Percentiles rank a stretch among this genome's conserved stretches.
Conservation (phyloP, 2,113 vertebrate genomes). For the Alexandromys fortis region DNA sequence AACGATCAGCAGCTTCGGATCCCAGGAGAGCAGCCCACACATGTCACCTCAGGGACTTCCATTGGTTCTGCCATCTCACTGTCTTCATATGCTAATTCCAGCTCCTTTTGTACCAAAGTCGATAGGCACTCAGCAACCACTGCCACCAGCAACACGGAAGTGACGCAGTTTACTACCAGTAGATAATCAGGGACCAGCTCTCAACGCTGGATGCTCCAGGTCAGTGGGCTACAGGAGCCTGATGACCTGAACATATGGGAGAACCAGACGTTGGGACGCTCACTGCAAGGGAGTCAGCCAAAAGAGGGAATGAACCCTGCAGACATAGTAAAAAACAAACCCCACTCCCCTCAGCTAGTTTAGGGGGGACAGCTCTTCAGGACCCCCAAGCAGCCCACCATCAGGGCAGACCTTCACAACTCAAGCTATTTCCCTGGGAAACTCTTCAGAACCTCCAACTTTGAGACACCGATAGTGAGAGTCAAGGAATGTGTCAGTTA, state of each 20-base stretch:
- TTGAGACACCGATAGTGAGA: slow-evolving; percentile 91
- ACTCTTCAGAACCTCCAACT: slow-evolving; percentile 96
- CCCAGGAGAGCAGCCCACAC: slow-evolving; percentile 86
- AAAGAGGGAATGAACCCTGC: slow-evolving; percentile 88
- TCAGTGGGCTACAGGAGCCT: slow-evolving; percentile 81
- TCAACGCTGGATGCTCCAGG: slow-evolving; percentile 83
- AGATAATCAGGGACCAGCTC: slow-evolving; percentile 82
- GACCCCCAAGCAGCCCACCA: slow-evolving; percentile 90
- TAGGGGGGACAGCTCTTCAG: slow-evolving; percentile 92
- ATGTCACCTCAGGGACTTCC: not conserved
- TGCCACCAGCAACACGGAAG: slow-evolving; percentile 85
- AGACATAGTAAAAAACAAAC: slow-evolving; percentile 91
- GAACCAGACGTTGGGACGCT: slow-evolving; percentile 81
- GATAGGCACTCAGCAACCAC: slow-evolving; percentile 86
- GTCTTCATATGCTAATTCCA: slow-evolving; percentile 67
- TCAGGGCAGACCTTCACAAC: slow-evolving; percentile 91
- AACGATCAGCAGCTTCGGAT: slow-evolving; percentile 85
- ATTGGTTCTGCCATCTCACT: slow-evolving; percentile 79
- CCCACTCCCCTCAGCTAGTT: slow-evolving; percentile 89
- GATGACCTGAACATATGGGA: slow-evolving; percentile 76
- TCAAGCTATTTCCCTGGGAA: slow-evolving; percentile 93
- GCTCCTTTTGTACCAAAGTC: slow-evolving; percentile 87
- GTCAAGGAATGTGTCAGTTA: slow-evolving; percentile 96
- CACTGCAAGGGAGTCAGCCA: slow-evolving; percentile 84
- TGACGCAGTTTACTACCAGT: slow-evolving; percentile 86